phyloP scores from a whole-genome alignment of 2,888 invertebrate species.

The Apoderus coryli region DNA sequence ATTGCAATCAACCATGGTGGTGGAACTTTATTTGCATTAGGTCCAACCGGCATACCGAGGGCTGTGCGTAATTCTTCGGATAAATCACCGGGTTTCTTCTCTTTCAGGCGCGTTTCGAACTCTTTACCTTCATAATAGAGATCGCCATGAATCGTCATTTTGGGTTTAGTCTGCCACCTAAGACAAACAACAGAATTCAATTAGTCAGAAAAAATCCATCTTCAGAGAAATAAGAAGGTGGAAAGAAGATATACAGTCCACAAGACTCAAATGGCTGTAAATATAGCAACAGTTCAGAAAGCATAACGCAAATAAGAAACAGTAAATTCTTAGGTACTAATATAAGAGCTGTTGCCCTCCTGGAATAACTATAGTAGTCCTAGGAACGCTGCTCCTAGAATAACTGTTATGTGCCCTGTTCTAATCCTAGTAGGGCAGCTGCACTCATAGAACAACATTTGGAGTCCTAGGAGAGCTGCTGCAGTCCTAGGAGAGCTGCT shows the following conservation, averaged over 20 bases:
- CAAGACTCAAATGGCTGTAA: too few species aligned
- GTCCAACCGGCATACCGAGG: slow-evolving; percentile 96
- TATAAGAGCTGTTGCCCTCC: too few species aligned
- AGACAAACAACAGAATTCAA: slow-evolving; percentile 11
- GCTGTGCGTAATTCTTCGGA: slow-evolving; percentile 93
- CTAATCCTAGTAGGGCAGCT: too few species aligned
- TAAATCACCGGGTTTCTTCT: slow-evolving; percentile 97
- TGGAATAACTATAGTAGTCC: too few species aligned
- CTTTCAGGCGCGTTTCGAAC: slow-evolving; percentile 91
- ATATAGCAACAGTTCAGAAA: too few species aligned
- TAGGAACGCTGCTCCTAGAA: too few species aligned
- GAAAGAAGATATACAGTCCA: not conserved
- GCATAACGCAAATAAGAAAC: slow-evolving; percentile 10
- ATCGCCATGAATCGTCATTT: slow-evolving; percentile 98
- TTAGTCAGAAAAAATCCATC: too few species aligned
- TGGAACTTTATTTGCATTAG: slow-evolving; percentile 72
- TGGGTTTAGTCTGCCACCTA: slow-evolving; percentile 97
- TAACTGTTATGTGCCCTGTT: too few species aligned
- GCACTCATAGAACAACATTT: too few species aligned
- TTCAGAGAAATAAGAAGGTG: not conserved
- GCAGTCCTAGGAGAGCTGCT: too few species aligned
- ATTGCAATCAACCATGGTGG: slow-evolving; percentile 96
- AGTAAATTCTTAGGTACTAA: slow-evolving; percentile 1
- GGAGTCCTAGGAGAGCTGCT: too few species aligned
- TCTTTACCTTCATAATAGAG: slow-evolving; percentile 98